phyloP scores from a whole-genome alignment of 2,113 vertebrate species.

The Podarcis cretensis region DNA sequence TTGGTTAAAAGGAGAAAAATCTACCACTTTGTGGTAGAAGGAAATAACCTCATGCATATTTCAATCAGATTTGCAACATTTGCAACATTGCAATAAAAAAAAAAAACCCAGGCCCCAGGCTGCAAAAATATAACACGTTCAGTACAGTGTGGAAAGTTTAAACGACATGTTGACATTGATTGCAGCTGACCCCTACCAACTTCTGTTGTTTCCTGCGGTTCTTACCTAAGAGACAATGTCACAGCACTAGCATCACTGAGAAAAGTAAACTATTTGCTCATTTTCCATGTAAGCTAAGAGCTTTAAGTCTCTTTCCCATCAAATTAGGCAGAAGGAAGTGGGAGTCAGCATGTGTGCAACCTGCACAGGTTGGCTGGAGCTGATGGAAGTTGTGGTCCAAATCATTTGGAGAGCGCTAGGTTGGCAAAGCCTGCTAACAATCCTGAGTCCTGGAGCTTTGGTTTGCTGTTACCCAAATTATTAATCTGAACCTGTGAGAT shows the following conservation, averaged over 20 bases:
- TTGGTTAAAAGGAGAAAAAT: background rate
- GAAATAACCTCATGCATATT: background rate
- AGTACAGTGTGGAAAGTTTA: background rate
- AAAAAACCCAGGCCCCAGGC: background rate
- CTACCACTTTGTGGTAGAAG: background rate
- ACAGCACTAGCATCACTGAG: background rate
- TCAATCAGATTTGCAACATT: background rate
- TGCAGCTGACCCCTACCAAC: background rate
- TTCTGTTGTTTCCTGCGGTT: background rate
- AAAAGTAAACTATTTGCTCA: background rate
- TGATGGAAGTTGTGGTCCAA: too few species aligned
- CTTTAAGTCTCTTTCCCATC: background rate
- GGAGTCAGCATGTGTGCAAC: background rate
- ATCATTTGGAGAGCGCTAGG: too few species aligned
- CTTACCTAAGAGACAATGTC: background rate
- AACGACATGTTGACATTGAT: background rate
- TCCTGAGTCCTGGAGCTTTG: background rate
- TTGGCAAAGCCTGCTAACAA: background rate
- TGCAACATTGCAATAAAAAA: background rate
- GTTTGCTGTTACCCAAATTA: background rate
- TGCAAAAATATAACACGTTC: background rate
- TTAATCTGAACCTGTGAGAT: background rate
- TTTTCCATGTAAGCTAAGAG: background rate
- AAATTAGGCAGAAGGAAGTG: background rate
- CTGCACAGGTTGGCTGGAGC: background rate